Evolutionary conservation across 2,888 invertebrate genomes (phyloP).

Genomic region (Eupithecia centaureata): DNA sequence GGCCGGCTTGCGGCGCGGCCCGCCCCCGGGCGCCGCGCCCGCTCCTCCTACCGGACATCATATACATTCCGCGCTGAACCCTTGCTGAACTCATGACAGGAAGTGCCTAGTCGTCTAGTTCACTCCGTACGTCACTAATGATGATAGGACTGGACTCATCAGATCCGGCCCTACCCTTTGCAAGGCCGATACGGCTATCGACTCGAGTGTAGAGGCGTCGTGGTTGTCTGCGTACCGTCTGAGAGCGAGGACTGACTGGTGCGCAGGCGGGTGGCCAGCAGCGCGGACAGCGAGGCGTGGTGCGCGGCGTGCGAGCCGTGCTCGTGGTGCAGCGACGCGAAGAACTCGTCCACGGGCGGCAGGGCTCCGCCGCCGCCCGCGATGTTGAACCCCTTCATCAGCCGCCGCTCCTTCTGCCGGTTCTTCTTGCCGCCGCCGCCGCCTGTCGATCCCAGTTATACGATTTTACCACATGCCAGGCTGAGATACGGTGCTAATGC

Average conservation of each 20-base stretch:
- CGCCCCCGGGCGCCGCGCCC: constrained; percentile 7
- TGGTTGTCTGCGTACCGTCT: constrained; percentile 59
- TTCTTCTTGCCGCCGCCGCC: constrained; percentile 97
- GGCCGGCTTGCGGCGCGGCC: constrained; percentile 66
- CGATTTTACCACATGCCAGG: background rate
- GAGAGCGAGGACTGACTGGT: constrained; percentile 74
- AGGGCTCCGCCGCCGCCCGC: constrained; percentile 85
- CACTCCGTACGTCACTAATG: no score
- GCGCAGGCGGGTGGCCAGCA: constrained; percentile 85
- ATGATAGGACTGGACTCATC: no score
- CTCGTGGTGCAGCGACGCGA: constrained; percentile 88
- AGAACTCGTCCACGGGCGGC: constrained; percentile 91
- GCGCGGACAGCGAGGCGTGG: constrained; percentile 85
- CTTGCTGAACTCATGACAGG: no score
- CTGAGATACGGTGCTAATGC: background rate
- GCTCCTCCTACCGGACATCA: constrained; percentile 14
- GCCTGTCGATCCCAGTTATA: constrained; percentile 50
- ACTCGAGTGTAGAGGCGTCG: no score
- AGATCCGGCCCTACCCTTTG: no score
- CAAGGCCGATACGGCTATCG: no score
- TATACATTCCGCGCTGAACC: no score
- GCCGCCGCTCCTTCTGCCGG: constrained; percentile 94
- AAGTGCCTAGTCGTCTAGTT: background rate
- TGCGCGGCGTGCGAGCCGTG: constrained; percentile 71
- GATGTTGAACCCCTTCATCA: constrained; percentile 97